These are phyloP conservation scores for Hypsibius dujardini DNA, from an alignment of 1,140 invertebrate genomes.

Conservation along the genomic window DNA sequence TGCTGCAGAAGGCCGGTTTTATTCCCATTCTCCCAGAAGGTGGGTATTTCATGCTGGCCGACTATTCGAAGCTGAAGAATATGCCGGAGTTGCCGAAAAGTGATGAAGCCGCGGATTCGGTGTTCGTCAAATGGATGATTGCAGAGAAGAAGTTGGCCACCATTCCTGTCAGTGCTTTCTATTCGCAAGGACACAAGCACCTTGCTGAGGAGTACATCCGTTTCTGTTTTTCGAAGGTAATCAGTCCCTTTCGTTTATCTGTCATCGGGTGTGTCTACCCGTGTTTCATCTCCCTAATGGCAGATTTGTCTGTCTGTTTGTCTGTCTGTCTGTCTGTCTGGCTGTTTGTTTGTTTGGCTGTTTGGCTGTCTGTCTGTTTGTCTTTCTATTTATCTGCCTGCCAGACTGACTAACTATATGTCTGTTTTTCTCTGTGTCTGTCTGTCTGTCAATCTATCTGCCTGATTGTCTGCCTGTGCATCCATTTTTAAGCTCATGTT, in stretches of 20 bases:
- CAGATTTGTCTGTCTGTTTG: too few relatives aligned
- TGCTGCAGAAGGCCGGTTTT: slow-evolving; percentile 55
- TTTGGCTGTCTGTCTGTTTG: too few relatives aligned
- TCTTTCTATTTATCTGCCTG: too few relatives aligned
- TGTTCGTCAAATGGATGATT: slow-evolving; percentile 83
- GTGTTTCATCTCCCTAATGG: too few relatives aligned
- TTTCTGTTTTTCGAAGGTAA: slow-evolving; percentile 78
- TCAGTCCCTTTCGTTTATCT: neutral
- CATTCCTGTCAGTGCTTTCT: slow-evolving; percentile 87
- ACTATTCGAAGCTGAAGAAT: slow-evolving; percentile 56
- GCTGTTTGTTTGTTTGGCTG: too few relatives aligned
- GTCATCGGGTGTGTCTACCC: too few relatives aligned
- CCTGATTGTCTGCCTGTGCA: too few relatives aligned
- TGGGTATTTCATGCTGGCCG: slow-evolving; percentile 88
- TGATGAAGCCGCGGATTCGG: slow-evolving; percentile 53
- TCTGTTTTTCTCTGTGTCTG: too few relatives aligned
- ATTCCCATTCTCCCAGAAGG: slow-evolving; percentile 78
- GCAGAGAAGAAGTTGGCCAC: slow-evolving; percentile 77
- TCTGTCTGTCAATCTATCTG: too few relatives aligned
- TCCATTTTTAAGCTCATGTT: too few relatives aligned
- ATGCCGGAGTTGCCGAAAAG: slow-evolving; percentile 26
- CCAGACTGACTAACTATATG: too few relatives aligned
- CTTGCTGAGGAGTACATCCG: slow-evolving; percentile 71
- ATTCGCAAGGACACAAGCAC: slow-evolving; percentile 56
- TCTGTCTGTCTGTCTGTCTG: too few relatives aligned